Evolutionary conservation across 2,888 invertebrate genomes (phyloP).

Genomic region (Amphiduros pacificus): DNA sequence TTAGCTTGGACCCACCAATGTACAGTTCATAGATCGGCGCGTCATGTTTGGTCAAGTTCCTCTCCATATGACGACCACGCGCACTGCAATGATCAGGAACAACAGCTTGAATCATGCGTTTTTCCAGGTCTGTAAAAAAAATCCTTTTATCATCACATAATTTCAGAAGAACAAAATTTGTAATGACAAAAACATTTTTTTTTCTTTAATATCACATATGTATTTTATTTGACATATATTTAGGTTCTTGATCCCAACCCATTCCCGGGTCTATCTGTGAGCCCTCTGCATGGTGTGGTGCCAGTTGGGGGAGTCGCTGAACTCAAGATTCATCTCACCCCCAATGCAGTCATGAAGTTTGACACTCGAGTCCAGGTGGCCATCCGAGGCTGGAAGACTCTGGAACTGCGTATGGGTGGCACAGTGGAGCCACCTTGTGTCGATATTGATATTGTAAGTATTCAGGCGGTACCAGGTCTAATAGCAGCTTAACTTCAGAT

Average conservation of each 20-base stretch:
- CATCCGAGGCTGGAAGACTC: constrained; percentile 51
- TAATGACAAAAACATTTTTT: not conserved
- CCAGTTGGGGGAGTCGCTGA: constrained; percentile 56
- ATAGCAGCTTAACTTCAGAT: no score
- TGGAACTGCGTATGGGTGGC: constrained; percentile 58
- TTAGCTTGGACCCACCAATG: constrained; percentile 53
- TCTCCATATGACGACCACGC: constrained; percentile 53
- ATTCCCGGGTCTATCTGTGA: constrained; percentile 53
- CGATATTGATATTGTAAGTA: constrained; percentile 53
- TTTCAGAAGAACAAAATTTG: not conserved
- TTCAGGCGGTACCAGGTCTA: no score
- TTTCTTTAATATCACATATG: no score
- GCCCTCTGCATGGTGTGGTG: constrained; percentile 55
- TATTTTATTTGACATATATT: constrained; percentile 10
- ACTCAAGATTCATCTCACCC: constrained; percentile 50
- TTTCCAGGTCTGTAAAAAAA: constrained; percentile 48
- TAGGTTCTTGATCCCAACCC: constrained; percentile 58
- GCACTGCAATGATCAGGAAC: constrained; percentile 53
- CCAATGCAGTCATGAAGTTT: constrained; percentile 56
- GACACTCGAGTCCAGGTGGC: constrained; percentile 53
- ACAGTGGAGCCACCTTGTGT: constrained; percentile 56
- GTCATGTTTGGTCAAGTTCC: constrained; percentile 57
- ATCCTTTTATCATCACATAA: not conserved
- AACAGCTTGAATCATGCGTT: constrained; percentile 55
- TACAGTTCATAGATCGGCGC: constrained; percentile 55